A percentile compares a stretch with the other conserved stretches of the same genome.
Conservation (phyloP, 2,797 vertebrate species). For the Austrolebias charrua region DNA sequence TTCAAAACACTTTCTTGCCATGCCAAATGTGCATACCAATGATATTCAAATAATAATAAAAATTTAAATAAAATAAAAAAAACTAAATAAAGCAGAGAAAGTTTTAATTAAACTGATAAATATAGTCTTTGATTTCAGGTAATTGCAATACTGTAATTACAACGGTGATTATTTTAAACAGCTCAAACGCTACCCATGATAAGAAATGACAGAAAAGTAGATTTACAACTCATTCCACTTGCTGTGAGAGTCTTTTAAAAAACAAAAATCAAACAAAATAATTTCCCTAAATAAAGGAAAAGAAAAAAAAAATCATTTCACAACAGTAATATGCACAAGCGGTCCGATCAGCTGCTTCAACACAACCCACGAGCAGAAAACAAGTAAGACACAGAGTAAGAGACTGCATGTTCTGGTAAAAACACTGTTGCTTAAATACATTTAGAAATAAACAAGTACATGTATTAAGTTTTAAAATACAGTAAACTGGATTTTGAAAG, state of each 20-base stretch:
- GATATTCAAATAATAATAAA: slow-evolving; percentile 1
- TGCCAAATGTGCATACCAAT: not conserved
- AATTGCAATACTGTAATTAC: slow-evolving; percentile 11
- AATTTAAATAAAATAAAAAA: not conserved
- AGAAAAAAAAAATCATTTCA: not conserved
- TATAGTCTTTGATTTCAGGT: slow-evolving; percentile 4
- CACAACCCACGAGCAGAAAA: not conserved
- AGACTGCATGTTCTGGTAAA: not conserved
- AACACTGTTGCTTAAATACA: not conserved
- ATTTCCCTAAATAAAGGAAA: not conserved
- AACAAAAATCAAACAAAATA: not conserved
- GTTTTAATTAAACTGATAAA: not conserved
- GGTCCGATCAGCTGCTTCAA: not conserved
- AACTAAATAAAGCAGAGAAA: slow-evolving; percentile 1
- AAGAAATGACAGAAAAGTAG: not conserved
- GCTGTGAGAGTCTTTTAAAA: not conserved
- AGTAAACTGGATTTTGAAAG: no score
- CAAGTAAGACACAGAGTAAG: not conserved
- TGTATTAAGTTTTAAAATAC: no score
- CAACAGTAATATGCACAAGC: not conserved
- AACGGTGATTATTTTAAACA: not conserved
- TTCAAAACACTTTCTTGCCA: not conserved
- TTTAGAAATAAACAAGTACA: not conserved
- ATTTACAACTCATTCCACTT: not conserved
- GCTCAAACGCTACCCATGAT: not conserved